A percentile compares a stretch with the other conserved stretches of the same genome.
Evolutionary conservation across 2,888 invertebrate genomes (phyloP).

Genomic region (Acholoe squamosa): DNA sequence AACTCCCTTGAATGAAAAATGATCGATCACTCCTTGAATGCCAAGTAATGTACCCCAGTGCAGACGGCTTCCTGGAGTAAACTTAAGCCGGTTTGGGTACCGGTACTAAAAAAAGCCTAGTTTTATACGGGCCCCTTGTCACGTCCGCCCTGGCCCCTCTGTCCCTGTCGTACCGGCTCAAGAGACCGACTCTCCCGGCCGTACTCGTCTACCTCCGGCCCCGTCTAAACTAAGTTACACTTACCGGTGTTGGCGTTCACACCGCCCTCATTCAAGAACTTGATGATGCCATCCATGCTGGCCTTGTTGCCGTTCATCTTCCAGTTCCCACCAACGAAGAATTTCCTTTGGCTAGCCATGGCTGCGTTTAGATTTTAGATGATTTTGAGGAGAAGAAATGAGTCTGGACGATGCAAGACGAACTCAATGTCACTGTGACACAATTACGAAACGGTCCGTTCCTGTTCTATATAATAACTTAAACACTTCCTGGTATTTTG

Average conservation of each 20-base stretch:
- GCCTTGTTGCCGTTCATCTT: constrained; percentile 98
- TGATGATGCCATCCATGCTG: constrained; percentile 91
- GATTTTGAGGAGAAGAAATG: neutral
- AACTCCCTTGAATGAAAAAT: no score
- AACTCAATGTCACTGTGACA: constrained; percentile 12
- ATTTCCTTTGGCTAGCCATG: constrained; percentile 86
- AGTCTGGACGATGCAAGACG: neutral
- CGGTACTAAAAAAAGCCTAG: no score
- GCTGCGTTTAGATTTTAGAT: neutral
- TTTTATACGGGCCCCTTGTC: neutral
- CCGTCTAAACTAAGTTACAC: no score
- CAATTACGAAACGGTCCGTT: neutral
- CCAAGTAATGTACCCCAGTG: no score
- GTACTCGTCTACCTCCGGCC: neutral
- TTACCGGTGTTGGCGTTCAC: constrained; percentile 92
- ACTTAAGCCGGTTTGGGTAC: no score
- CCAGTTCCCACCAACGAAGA: constrained; percentile 99
- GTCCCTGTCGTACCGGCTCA: neutral
- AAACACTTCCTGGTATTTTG: no score
- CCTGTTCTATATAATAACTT: neutral
- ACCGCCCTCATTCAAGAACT: constrained; percentile 87
- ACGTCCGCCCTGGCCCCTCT: neutral
- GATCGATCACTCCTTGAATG: no score
- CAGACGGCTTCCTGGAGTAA: no score
- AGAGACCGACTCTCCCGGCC: neutral